A percentile compares a stretch with the other conserved stretches of the same genome.
Conservation (phyloP, 2,797 vertebrate genomes). For the Dallia pectoralis region DNA sequence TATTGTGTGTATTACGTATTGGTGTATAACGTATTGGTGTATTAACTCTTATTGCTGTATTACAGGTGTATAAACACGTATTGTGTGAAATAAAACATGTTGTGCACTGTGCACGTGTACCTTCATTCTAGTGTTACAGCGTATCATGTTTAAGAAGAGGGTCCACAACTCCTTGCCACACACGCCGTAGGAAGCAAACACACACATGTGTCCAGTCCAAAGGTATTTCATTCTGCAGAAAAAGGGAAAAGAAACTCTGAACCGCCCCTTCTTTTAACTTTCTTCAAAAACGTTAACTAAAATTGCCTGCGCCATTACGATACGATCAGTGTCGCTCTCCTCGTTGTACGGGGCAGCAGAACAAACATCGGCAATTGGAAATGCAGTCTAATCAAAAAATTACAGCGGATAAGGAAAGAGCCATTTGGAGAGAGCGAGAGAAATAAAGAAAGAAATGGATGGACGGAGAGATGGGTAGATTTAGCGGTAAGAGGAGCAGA, state of each 20-base stretch:
- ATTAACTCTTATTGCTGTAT: background rate
- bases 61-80: background rate
- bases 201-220: conserved; percentile 96
- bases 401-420: conserved; percentile 17
- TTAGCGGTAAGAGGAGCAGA: background rate
- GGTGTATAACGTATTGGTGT: too few species aligned
- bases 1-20: too few species aligned
- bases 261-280: background rate
- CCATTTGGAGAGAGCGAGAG: conserved; percentile 11
- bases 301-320: background rate
- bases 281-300: background rate
- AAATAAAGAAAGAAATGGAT: conserved; percentile 9
- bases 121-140: conserved; percentile 77
- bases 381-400: conserved; percentile 30
- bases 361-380: conserved; percentile 41
- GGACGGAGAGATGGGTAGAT: background rate
- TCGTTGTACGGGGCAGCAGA: conserved; percentile 34
- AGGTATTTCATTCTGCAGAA: conserved; percentile 93
- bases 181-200: conserved; percentile 90
- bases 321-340: conserved; percentile 13
- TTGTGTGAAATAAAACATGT: background rate
- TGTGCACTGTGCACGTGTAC: conserved; percentile 42
- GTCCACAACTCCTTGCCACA: conserved; percentile 87
- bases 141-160: conserved; percentile 72
- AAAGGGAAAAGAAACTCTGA: conserved; percentile 6